Percentiles rank a stretch among this genome's conserved stretches.
Conservation (phyloP, 2,888 invertebrate species). For the Diarsia dahlii region DNA sequence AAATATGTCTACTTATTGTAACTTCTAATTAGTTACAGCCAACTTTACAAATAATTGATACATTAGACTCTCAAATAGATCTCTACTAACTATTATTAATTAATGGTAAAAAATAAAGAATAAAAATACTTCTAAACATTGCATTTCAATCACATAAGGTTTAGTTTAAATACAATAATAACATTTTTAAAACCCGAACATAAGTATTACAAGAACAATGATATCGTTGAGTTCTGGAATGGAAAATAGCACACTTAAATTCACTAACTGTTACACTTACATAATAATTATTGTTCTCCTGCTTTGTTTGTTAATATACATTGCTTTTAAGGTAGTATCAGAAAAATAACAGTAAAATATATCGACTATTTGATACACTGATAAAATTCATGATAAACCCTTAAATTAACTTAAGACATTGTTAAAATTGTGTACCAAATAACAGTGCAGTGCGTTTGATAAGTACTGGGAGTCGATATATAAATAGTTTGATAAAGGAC, state of each 20-base stretch:
- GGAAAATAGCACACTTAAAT: constrained; percentile 91
- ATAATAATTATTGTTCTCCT: constrained; percentile 91
- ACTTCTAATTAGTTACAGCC: constrained; percentile 91
- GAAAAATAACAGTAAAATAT: constrained; percentile 90
- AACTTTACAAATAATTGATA: constrained; percentile 91
- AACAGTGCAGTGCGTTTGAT: constrained; percentile 88
- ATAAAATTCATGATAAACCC: constrained; percentile 86
- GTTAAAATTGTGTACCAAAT: constrained; percentile 86
- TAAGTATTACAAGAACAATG: constrained; percentile 90
- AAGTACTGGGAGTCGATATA: constrained; percentile 83
- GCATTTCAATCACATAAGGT: constrained; percentile 91
- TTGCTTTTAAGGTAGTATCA: constrained; percentile 88
- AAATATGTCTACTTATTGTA: constrained; percentile 91
- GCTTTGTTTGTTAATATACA: constrained; percentile 90
- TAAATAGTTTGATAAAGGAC: constrained; percentile 79
- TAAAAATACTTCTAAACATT: constrained; percentile 91
- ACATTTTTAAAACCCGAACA: constrained; percentile 90
- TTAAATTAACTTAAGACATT: constrained; percentile 86
- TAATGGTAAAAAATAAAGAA: constrained; percentile 91
- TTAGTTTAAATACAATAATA: constrained; percentile 90
- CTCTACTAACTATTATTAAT: constrained; percentile 90
- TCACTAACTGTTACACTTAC: constrained; percentile 91
- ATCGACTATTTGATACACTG: constrained; percentile 86
- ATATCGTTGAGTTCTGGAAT: constrained; percentile 91
- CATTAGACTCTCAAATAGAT: constrained; percentile 91